Evolutionary conservation across 2,888 invertebrate genomes (phyloP).

Genomic region (Cancer borealis): DNA sequence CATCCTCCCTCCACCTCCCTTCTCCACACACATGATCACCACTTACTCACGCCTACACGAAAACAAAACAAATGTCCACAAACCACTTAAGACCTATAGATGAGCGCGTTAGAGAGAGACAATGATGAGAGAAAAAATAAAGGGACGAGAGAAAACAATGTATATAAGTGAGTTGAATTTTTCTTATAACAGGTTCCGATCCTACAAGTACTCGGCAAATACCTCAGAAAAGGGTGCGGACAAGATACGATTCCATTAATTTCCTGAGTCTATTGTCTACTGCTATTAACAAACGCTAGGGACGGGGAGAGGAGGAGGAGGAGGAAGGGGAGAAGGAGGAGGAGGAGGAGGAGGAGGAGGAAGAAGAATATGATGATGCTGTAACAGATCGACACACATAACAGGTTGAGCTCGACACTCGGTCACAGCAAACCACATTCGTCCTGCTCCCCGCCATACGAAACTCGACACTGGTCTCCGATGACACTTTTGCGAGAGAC

Average conservation of each 20-base stretch:
- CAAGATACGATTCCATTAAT: background rate
- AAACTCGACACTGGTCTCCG: background rate
- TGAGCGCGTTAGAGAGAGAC: background rate
- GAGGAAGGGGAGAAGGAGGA: background rate
- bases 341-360: background rate
- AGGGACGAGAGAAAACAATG: background rate
- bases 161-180: background rate
- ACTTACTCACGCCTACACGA: constrained; percentile 31
- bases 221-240: background rate
- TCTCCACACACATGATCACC: constrained; percentile 38
- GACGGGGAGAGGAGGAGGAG: background rate
- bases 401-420: constrained; percentile 38
- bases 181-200: background rate
- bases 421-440: constrained; percentile 30
- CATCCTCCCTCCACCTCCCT: background rate
- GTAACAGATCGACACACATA: constrained; percentile 9
- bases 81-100: background rate
- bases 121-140: background rate
- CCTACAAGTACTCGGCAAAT: background rate
- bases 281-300: background rate
- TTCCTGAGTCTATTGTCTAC: background rate
- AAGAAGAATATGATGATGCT: background rate
- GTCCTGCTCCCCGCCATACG: background rate
- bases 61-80: background rate
- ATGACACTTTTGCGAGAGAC: background rate